Evolutionary conservation across 1,140 invertebrate genomes (phyloP), one percentile per base, ranked within the genome.

Genomic region (Helicorthomorpha holstii): DNA sequence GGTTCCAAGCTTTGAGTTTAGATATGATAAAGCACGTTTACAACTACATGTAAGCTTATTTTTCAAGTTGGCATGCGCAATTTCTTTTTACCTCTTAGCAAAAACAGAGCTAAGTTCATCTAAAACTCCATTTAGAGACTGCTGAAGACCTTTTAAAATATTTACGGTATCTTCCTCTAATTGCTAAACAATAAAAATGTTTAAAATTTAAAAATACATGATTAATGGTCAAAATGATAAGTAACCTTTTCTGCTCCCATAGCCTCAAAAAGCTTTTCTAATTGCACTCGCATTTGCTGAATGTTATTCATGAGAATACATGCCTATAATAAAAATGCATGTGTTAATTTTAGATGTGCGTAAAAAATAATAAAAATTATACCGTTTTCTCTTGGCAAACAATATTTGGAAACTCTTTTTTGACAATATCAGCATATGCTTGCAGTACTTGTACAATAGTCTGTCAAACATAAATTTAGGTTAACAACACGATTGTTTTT

Each of bases 271-370:
- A 98, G 94, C 71, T 98, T 98, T 61, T 99, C 94, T 45, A 99
- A 68, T 70, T 98, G 93, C 1, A 99, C 93, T 58, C 96, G 73
- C 27, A 98, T 71, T 75, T 99, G 96, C 69, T 99, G 95, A 47
- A 99, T 96, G 67, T 99, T 99, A 70, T 99, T 99, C 92, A 99
- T 98, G 45, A 99, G 69, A 58, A 98, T 97, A 69, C 95, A 98
- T 12, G 95, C 91, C 91, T 95, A 63, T 27, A 14, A 7, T 47
- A 14, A 16, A 14, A 41, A 41, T 41, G 12, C 12, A 41, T 41
- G 22, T 27, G n/a, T n/a, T n/a, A n/a, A n/a, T n/a, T n/a, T n/a
- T n/a, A n/a, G n/a, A n/a, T n/a, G n/a, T n/a, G n/a, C 16, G 45
- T 22, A 16, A 10, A 27, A 2, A 24, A 53, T 16, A 43, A 51